Conservation (phyloP, 2,888 invertebrate genomes). For the Morpho helenor region DNA sequence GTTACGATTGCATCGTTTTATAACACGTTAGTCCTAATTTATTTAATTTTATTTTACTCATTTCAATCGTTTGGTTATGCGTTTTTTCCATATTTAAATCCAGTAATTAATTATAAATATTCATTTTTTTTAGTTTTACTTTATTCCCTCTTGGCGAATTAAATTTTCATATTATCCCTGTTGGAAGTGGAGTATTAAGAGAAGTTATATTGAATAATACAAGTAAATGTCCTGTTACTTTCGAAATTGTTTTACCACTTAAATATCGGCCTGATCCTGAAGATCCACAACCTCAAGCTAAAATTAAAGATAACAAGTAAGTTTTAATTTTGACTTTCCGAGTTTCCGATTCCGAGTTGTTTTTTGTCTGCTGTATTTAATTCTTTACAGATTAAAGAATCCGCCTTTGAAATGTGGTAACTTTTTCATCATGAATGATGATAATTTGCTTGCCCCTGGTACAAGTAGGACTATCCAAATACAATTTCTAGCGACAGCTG, state of each 20-base stretch:
- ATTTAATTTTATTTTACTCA: conserved; percentile 4
- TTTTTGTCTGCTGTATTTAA: neutral
- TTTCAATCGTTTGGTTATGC: neutral
- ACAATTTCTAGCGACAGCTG: conserved; percentile 56
- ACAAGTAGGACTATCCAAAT: conserved; percentile 62
- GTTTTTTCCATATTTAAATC: conserved; percentile 1
- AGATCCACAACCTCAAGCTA: conserved; percentile 27
- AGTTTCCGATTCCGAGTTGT: conserved; percentile 1
- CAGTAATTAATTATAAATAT: neutral
- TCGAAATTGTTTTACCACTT: conserved; percentile 57
- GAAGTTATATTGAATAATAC: conserved; percentile 79
- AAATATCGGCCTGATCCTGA: conserved; percentile 43
- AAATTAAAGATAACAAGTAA: conserved; percentile 54
- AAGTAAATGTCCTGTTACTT: conserved; percentile 79
- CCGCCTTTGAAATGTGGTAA: conserved; percentile 66
- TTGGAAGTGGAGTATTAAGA: conserved; percentile 71
- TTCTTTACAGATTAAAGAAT: conserved; percentile 49
- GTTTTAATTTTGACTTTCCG: conserved; percentile 13
- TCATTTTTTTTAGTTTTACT: conserved; percentile 64
- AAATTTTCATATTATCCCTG: conserved; percentile 78
- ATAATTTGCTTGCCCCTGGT: conserved; percentile 65
- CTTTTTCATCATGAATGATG: conserved; percentile 63
- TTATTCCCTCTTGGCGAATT: conserved; percentile 78
- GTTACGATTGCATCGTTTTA: conserved; percentile 69
- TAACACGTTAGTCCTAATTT: conserved; percentile 50